Conservation (phyloP, 2,113 vertebrate genomes). For the Dolichotis patagonum region DNA sequence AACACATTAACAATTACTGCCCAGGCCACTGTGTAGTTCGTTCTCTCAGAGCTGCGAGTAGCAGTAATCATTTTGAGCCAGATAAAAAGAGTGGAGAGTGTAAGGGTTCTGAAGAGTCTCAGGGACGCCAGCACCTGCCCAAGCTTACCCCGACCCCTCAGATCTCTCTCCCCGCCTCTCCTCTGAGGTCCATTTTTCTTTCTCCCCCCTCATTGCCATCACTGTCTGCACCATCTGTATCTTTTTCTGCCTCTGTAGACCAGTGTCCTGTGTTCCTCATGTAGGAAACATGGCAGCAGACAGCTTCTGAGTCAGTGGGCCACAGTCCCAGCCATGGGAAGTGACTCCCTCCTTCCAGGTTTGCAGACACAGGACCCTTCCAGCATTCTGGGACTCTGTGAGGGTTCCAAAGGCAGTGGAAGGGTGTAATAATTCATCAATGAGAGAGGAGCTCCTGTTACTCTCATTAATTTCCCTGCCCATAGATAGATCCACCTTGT, state of each 20-base stretch:
- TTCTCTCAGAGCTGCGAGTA: background rate
- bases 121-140: background rate
- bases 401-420: background rate
- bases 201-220: no score
- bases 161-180: background rate
- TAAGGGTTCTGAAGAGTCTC: background rate
- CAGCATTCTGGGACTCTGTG: background rate
- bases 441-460: background rate
- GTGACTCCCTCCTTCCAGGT: background rate
- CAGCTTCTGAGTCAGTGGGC: background rate
- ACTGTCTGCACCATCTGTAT: no score
- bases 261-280: background rate
- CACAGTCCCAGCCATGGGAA: background rate
- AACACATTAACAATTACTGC: background rate
- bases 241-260: background rate
- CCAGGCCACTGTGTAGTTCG: background rate
- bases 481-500: background rate
- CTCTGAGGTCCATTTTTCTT: background rate
- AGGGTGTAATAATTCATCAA: background rate
- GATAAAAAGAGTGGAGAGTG: background rate
- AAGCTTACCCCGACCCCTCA: no score
- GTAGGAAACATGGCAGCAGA: background rate
- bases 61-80: background rate
- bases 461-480: background rate
- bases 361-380: fast-evolving